Evolutionary conservation across 2,797 vertebrate genomes (phyloP).

Genomic region (Phoebastria nigripes): DNA sequence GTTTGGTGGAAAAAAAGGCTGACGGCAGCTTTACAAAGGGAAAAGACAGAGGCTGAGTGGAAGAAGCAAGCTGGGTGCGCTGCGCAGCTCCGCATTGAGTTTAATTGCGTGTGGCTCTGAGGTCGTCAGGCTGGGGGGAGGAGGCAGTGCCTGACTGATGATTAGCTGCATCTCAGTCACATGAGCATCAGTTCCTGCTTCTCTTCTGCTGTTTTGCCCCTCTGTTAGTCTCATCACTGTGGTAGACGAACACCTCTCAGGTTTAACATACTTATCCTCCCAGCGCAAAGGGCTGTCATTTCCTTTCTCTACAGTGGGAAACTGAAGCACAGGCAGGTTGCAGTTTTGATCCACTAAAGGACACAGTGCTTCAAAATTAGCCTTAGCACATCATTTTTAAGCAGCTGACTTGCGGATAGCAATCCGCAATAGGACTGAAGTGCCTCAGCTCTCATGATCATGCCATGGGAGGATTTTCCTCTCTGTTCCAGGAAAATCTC

Average conservation of each 20-base stretch:
- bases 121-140: neutral
- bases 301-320: neutral
- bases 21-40: neutral
- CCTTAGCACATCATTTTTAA: neutral
- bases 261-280: neutral
- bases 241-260: neutral
- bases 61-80: neutral
- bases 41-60: neutral
- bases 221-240: neutral
- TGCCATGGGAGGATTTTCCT: neutral
- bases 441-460: neutral
- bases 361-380: neutral
- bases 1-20: neutral
- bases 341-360: neutral
- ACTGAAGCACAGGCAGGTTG: neutral
- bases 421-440: neutral
- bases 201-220: neutral
- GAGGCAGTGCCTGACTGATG: neutral
- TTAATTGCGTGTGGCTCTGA: rapidly evolving
- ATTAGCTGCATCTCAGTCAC: neutral
- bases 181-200: neutral
- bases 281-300: neutral
- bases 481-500: neutral
- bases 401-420: neutral
- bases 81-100: neutral